Base-by-base conservation (phyloP, 2,797 vertebrate species). In the Cirrhinus mrigala region DNA sequence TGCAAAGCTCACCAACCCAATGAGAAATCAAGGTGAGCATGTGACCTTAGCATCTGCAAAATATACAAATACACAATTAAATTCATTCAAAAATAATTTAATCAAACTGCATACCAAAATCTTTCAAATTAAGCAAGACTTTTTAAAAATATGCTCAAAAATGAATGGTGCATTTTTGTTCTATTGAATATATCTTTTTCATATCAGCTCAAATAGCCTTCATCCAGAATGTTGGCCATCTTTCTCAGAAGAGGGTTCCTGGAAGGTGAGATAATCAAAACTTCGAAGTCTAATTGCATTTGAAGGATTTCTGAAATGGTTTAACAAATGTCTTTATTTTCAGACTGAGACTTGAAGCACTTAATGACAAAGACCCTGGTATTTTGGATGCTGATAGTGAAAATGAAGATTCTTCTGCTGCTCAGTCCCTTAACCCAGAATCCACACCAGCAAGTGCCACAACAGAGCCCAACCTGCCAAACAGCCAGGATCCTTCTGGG, bases 201-300 rank as follows among this genome's bases (percentile, higher is more conserved):
- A 74, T 87, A 24, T 27, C 90, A 99, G 98, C 96, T 93, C 97
- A 99, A 92, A 97, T 98, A 89, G 94, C 96, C 83, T 98, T 98
- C 90, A 96, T 99, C 87, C 97, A 99, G 87, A 97, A 98, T 0
- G 93, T 99, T 90, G 97, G 97, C 81, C 96, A 95, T 85, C 94
- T 99, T 90, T 95, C 96, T 2, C 92, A 96, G 85, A 96, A 95
- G 87, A 95, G 92, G 79, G 90, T 92, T 81, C 94, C 95, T 89
- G 92, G 91, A 92, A 98, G 98, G 98, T 99, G n/a, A 64, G 68
- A 64, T 64, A 15, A 37, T 6, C 33, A 40, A 16, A 66, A 84
- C 4, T 33, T 20, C 29, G 12, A 46, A 20, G 15, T 46, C n/a
- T 22, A 56, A 11, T 76, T 37, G 16, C 14, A 44, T 48, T 48